phyloP scores from a whole-genome alignment of 2,888 invertebrate species.

The Drosophila robusta region DNA sequence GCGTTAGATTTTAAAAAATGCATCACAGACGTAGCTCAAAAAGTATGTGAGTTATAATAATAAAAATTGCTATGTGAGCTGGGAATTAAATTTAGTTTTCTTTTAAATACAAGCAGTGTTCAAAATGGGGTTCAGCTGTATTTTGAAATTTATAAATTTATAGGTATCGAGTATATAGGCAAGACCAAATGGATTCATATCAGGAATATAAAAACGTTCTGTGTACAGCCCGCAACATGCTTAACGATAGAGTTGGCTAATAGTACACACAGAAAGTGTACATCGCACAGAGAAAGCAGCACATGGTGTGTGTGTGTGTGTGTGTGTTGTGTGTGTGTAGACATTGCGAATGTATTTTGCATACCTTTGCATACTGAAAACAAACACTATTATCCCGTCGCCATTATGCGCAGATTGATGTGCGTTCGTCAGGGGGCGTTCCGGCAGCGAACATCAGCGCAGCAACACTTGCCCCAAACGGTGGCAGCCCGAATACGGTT shows the following conservation, averaged over 20 bases:
- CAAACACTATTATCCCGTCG: slow-evolving; percentile 73
- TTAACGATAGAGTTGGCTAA: background rate
- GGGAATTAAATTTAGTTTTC: too few relatives aligned
- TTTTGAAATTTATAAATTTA: too few relatives aligned
- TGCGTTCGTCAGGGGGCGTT: slow-evolving; percentile 51
- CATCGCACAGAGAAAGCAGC: slow-evolving; percentile 26
- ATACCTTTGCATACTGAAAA: slow-evolving; percentile 69
- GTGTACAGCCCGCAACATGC: background rate
- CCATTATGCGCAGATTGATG: slow-evolving; percentile 75
- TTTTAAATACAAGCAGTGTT: too few relatives aligned
- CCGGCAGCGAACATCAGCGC: slow-evolving; percentile 14
- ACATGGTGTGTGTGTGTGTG: slow-evolving; percentile 10
- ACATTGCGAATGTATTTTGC: slow-evolving; percentile 55
- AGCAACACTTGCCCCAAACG: slow-evolving; percentile 47
- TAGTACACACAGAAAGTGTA: slow-evolving; percentile 15
- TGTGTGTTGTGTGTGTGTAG: slow-evolving; percentile 21
- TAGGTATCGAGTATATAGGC: background rate
- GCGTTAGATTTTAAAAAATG: too few relatives aligned
- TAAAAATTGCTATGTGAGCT: too few relatives aligned
- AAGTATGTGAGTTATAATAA: too few relatives aligned
- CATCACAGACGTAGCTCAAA: too few relatives aligned
- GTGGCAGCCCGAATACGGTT: slow-evolving; percentile 21
- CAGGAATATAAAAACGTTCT: too few relatives aligned
- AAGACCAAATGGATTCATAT: too few relatives aligned
- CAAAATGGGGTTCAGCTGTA: background rate